Percentiles rank a stretch among this genome's conserved stretches.
These are phyloP conservation scores for Orthonevra nobilis DNA, from an alignment of 2,888 invertebrate species.

Conservation along the genomic window DNA sequence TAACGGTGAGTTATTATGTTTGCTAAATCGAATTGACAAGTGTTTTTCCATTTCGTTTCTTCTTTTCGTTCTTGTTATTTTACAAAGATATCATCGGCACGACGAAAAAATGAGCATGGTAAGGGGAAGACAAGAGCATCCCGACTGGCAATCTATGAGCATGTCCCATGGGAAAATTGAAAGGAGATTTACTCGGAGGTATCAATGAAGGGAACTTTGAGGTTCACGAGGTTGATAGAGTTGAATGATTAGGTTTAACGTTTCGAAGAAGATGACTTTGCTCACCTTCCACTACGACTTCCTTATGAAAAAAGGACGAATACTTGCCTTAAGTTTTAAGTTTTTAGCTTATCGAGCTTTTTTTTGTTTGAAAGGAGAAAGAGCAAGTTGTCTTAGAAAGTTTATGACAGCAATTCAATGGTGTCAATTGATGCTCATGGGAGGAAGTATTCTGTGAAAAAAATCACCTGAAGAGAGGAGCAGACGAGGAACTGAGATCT, in stretches of 20 bases:
- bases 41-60: conserved; percentile 3
- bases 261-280: neutral
- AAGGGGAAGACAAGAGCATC: neutral
- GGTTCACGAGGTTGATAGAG: conserved; percentile 27
- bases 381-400: conserved; percentile 19
- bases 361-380: neutral
- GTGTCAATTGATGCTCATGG: neutral
- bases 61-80: neutral
- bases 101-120: neutral
- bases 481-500: too few species aligned
- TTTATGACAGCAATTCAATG: conserved; percentile 39
- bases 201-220: conserved; percentile 29
- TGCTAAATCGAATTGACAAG: conserved; percentile 61
- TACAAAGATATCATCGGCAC: neutral
- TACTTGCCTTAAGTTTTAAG: neutral
- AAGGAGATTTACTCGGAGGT: conserved; percentile 36
- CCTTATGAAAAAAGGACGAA: neutral
- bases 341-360: neutral
- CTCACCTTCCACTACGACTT: neutral
- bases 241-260: conserved; percentile 41
- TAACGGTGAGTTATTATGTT: conserved; percentile 63
- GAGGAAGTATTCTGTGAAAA: too few species aligned
- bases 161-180: conserved; percentile 43
- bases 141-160: conserved; percentile 57
- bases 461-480: too few species aligned